Evolutionary conservation across 2,113 vertebrate genomes (phyloP).

Genomic region (Thymallus thymallus): DNA sequence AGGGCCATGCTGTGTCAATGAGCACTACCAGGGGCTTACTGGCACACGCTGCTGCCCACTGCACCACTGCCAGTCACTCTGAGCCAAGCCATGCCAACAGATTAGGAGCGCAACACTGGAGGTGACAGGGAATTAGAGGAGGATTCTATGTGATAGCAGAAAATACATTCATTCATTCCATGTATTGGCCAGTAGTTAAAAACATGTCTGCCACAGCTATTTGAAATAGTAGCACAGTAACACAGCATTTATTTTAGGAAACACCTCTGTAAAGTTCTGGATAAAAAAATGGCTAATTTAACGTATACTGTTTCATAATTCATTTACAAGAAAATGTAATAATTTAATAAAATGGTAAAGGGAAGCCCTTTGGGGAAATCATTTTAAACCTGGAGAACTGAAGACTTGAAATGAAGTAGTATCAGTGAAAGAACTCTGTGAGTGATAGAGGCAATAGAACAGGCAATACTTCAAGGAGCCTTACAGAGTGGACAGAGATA

Average conservation of each 20-base stretch:
- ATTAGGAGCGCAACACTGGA: constrained; percentile 49
- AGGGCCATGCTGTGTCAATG: constrained; percentile 30
- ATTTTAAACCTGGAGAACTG: constrained; percentile 61
- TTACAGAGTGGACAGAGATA: constrained; percentile 9
- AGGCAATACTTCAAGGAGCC: constrained; percentile 22
- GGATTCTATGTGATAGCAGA: constrained; percentile 49
- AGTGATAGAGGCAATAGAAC: constrained; percentile 28
- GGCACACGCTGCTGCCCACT: constrained; percentile 23
- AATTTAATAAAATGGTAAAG: constrained; percentile 72
- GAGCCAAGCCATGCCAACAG: constrained; percentile 38
- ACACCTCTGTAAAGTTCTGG: constrained; percentile 9
- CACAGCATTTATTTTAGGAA: too few relatives aligned
- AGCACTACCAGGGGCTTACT: constrained; percentile 40
- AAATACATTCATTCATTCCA: constrained; percentile 18
- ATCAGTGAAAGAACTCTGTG: constrained; percentile 18
- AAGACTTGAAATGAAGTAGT: constrained; percentile 50
- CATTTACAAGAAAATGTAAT: constrained; percentile 66
- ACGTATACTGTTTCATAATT: constrained; percentile 61
- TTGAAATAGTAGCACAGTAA: too few relatives aligned
- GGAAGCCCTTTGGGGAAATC: constrained; percentile 60
- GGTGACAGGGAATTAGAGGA: constrained; percentile 44
- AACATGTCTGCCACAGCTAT: neutral
- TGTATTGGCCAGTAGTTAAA: constrained; percentile 51
- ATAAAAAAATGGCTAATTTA: constrained; percentile 46
- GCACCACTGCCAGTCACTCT: constrained; percentile 18